phyloP scores from a whole-genome alignment of 1,140 invertebrate genomes.

The Cyclina sinensis region DNA sequence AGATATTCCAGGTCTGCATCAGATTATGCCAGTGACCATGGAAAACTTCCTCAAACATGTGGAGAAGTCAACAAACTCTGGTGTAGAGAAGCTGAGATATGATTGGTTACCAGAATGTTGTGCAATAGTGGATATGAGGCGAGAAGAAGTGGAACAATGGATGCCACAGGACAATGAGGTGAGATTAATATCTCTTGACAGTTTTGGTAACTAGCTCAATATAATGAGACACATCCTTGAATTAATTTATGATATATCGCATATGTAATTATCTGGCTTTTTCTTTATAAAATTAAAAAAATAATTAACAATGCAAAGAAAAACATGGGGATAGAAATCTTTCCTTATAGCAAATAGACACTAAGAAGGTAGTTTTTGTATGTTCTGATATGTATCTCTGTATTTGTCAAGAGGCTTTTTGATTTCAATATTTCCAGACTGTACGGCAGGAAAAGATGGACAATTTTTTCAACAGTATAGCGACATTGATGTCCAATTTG shows the following conservation, averaged over 20 bases:
- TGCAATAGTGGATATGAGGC: constrained; percentile 90
- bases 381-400: too few relatives aligned
- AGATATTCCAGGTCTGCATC: constrained; percentile 78
- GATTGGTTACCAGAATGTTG: constrained; percentile 91
- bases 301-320: too few relatives aligned
- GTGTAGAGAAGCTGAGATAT: constrained; percentile 71
- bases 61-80: constrained; percentile 77
- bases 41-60: constrained; percentile 81
- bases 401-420: too few relatives aligned
- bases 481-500: constrained; percentile 92
- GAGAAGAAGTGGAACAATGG: constrained; percentile 90
- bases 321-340: too few relatives aligned
- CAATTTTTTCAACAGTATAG: constrained; percentile 91
- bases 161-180: constrained; percentile 85
- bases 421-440: constrained; percentile 72
- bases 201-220: too few relatives aligned
- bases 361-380: too few relatives aligned
- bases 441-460: constrained; percentile 85
- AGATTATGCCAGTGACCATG: constrained; percentile 85
- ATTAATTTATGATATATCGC: too few relatives aligned
- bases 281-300: too few relatives aligned
- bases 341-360: too few relatives aligned
- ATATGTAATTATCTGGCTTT: too few relatives aligned
- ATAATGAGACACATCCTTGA: too few relatives aligned
- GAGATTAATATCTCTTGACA: too few relatives aligned